These are phyloP conservation scores for Polyodon spathula DNA, from an alignment of 2,113 vertebrate genomes.

Conservation along the genomic window DNA sequence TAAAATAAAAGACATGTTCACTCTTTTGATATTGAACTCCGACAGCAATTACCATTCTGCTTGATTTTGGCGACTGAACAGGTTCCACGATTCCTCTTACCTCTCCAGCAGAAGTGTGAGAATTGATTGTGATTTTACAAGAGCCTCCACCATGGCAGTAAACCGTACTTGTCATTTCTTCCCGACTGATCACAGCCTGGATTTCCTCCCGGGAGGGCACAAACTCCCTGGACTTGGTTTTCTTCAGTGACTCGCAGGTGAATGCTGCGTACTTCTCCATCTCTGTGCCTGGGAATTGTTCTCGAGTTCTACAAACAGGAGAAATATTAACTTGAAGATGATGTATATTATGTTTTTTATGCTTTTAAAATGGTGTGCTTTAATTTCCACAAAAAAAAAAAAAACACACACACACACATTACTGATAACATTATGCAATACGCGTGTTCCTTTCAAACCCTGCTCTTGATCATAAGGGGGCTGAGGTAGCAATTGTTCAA, in stretches of 20 bases:
- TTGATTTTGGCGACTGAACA: neutral
- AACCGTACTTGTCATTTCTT: constrained; percentile 87
- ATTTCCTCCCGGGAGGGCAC: constrained; percentile 88
- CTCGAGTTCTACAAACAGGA: constrained; percentile 64
- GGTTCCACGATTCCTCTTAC: constrained; percentile 44
- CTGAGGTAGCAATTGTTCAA: too few relatives aligned
- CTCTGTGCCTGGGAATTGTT: constrained; percentile 77
- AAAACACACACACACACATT: too few relatives aligned
- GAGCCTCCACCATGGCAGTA: constrained; percentile 92
- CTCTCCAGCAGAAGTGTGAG: constrained; percentile 93
- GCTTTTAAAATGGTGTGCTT: too few relatives aligned
- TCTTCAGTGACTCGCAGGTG: constrained; percentile 76
- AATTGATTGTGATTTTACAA: constrained; percentile 93
- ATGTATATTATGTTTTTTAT: too few relatives aligned
- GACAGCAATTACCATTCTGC: neutral
- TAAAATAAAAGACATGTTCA: too few relatives aligned
- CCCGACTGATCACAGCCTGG: constrained; percentile 70
- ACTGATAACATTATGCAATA: too few relatives aligned
- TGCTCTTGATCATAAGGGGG: too few relatives aligned
- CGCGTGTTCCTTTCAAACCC: too few relatives aligned
- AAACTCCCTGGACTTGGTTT: constrained; percentile 79
- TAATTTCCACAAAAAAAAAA: too few relatives aligned
- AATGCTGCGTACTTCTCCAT: constrained; percentile 82
- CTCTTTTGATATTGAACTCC: neutral
- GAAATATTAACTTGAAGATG: neutral